A percentile compares a stretch with the other conserved stretches of the same genome.
Evolutionary conservation across 2,113 vertebrate species (phyloP).

Genomic region (Capricornis sumatraensis): DNA sequence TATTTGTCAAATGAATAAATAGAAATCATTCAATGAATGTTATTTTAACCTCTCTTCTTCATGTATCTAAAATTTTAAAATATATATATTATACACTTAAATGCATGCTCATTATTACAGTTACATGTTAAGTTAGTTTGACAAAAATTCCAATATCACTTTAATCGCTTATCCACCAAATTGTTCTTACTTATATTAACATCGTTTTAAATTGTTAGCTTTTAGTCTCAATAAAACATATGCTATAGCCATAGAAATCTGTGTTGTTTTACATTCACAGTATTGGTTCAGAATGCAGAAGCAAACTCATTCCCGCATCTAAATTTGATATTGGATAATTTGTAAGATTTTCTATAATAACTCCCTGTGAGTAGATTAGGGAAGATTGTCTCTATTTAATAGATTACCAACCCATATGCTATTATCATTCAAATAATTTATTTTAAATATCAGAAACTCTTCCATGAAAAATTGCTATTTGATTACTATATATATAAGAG

Average conservation of each 20-base stretch:
- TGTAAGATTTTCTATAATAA: background rate
- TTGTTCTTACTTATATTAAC: conserved; percentile 2
- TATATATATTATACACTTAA: background rate
- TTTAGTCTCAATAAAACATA: conserved; percentile 10
- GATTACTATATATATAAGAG: background rate
- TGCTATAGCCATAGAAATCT: background rate
- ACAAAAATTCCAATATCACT: background rate
- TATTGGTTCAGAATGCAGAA: background rate
- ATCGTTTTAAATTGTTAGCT: background rate
- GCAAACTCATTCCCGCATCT: background rate
- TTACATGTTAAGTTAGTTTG: conserved; percentile 15
- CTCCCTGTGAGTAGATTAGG: background rate
- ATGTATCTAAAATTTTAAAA: background rate
- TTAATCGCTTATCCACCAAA: background rate
- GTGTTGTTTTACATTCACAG: background rate
- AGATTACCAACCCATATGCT: background rate
- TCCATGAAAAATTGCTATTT: background rate
- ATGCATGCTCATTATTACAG: background rate
- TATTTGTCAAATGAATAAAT: background rate
- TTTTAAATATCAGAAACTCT: conserved; percentile 13
- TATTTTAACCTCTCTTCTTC: background rate
- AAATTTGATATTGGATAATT: conserved; percentile 11
- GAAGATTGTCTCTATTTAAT: background rate
- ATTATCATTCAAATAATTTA: background rate
- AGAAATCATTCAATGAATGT: background rate